Percentiles rank a stretch among this genome's conserved stretches.
These are phyloP conservation scores for Dermolepida albohirtum DNA, from an alignment of 2,888 invertebrate genomes.

Conservation along the genomic window DNA sequence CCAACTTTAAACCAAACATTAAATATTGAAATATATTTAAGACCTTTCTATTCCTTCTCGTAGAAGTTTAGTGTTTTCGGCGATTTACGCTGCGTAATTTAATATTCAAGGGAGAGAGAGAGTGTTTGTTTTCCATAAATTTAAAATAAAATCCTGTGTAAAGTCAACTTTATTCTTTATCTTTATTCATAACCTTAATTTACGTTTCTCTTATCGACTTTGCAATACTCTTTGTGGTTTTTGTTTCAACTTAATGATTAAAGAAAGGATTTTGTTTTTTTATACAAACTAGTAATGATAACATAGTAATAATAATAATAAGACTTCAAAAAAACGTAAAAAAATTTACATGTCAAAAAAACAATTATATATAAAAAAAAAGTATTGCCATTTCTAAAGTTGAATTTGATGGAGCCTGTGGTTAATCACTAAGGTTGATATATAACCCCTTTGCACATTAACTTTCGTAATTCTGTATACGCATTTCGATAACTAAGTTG, in stretches of 20 bases:
- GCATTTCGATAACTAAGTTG: no score
- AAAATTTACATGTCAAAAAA: no score
- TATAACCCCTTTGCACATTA: no score
- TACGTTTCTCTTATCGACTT: slow-evolving; percentile 14
- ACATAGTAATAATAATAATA: no score
- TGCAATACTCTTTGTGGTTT: slow-evolving; percentile 31
- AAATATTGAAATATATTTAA: slow-evolving; percentile 40
- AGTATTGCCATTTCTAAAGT: no score
- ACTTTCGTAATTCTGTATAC: no score
- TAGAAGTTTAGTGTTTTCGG: slow-evolving; percentile 1
- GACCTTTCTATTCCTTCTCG: slow-evolving; percentile 5
- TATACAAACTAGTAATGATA: no score
- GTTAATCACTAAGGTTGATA: no score
- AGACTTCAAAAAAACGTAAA: no score
- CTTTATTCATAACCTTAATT: slow-evolving; percentile 35
- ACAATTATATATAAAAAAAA: no score
- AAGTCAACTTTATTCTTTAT: slow-evolving; percentile 35
- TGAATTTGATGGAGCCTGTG: no score
- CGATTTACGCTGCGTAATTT: slow-evolving; percentile 31
- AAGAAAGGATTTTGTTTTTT: no score
- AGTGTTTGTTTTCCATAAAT: slow-evolving; percentile 32
- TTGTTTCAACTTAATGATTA: not conserved
- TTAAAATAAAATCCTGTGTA: slow-evolving; percentile 34
- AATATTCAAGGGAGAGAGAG: slow-evolving; percentile 33
- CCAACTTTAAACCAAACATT: slow-evolving; percentile 37